Evolutionary conservation across 2,888 invertebrate species (phyloP), one percentile per base, ranked within the genome.

Genomic region (Ryuthela nishihirai): DNA sequence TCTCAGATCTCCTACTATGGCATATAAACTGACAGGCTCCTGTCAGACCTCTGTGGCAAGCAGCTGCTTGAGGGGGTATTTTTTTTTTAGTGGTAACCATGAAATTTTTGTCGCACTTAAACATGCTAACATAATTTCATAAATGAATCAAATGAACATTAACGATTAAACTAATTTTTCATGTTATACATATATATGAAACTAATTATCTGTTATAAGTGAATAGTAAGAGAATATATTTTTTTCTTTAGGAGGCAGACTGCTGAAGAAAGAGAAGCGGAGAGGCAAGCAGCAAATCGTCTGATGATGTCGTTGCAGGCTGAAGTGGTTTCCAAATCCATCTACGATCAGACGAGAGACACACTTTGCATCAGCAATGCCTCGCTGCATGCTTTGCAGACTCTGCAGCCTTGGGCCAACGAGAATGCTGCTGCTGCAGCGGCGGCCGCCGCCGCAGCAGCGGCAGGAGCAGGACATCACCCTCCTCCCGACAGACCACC

Each of bases 251-350:
- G 97, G 79, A 83, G 97, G 65, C 97, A 98, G 79, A 97, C 97
- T 17, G 95, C 97, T 0, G 97, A 98, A 76, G 97, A 98, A 72
- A 81, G 95, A 5, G 97, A 98, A 77, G 94, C 95, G 0, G 97
- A 98, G 75, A 81, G 97, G 56, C 97, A 98, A 77, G 97, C 97
- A n/a, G 95, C 97, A 53, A 97, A 93, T 78, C 83, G 95, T 54
- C 81, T 97, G 70, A 94, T 98, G 91, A 80, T 98, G 68, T 92
- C 91, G 1, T 82, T 97, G 24, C 95, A 97, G 79, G 91, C 94
- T 0, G 95, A 95, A 76, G 93, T 93, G n/a, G 80, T 92, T 12
- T 88, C 75, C 41, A 64, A 61, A 29, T 59, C 64, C 25, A 55
- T 63, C 10, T 58, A 61, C 26, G 65, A 63, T 9, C 50, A 53